phyloP scores from a whole-genome alignment of 92 coral and sea anemone species.

The Phenganax stokvisi region DNA sequence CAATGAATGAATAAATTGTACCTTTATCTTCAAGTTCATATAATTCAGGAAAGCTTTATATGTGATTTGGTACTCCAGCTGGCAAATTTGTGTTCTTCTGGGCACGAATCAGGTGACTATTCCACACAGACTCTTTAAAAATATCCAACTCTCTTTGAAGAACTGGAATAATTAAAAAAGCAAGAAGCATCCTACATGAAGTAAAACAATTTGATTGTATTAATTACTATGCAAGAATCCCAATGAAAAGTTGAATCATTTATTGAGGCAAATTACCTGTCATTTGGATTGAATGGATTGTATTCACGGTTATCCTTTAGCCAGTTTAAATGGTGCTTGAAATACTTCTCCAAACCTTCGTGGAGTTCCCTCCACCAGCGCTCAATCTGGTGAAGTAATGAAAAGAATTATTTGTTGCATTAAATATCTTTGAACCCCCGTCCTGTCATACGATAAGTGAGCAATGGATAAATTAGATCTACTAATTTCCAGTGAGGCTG shows the following conservation, averaged over 20 bases:
- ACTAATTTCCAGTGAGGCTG: no score
- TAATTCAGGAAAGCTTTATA: not conserved
- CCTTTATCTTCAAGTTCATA: constrained; percentile 6
- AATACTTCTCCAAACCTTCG: not conserved
- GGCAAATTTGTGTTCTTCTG: constrained; percentile 13
- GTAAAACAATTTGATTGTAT: no score
- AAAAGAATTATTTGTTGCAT: not conserved
- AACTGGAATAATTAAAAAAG: constrained; percentile 6
- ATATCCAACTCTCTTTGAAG: constrained; percentile 23
- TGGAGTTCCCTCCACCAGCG: not conserved
- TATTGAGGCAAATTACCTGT: not conserved
- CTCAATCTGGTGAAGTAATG: not conserved
- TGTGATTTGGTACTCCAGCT: not conserved
- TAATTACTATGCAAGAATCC: no score
- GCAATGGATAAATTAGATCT: no score
- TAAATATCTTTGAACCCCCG: no score
- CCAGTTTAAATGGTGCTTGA: constrained; percentile 8
- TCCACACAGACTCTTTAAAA: constrained; percentile 21
- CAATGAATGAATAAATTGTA: not conserved
- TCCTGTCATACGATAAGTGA: no score
- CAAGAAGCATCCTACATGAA: not conserved
- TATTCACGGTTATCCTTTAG: not conserved
- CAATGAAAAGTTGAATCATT: no score
- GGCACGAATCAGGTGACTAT: not conserved
- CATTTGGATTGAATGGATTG: not conserved